These are phyloP conservation scores for Gortyna flavago DNA, from an alignment of 2,888 invertebrate species.

Conservation along the genomic window DNA sequence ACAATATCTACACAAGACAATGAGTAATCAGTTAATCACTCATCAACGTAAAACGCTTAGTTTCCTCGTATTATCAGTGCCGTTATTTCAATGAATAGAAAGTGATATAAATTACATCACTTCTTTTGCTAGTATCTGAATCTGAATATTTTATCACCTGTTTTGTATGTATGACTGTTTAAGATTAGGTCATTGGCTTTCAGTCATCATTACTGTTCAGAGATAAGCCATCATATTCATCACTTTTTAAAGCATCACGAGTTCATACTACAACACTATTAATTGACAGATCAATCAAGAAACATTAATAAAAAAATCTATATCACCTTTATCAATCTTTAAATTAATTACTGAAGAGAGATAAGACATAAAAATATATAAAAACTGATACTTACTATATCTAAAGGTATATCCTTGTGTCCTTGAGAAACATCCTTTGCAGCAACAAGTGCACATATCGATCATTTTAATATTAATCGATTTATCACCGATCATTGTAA, in stretches of 20 bases:
- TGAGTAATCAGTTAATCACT: constrained; percentile 58
- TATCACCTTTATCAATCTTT: constrained; percentile 32
- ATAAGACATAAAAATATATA: constrained; percentile 29
- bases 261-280: neutral
- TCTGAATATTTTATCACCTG: constrained; percentile 47
- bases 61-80: constrained; percentile 63
- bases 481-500: constrained; percentile 82
- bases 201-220: constrained; percentile 48
- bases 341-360: constrained; percentile 25
- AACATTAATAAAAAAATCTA: neutral
- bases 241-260: constrained; percentile 32
- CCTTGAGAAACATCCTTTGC: constrained; percentile 78
- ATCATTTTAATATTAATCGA: constrained; percentile 76
- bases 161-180: constrained; percentile 23
- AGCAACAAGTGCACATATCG: constrained; percentile 76
- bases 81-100: constrained; percentile 59
- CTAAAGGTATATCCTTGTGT: constrained; percentile 72
- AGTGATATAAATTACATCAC: constrained; percentile 50
- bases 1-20: constrained; percentile 30
- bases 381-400: constrained; percentile 75
- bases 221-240: constrained; percentile 47
- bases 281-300: neutral
- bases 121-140: constrained; percentile 35
- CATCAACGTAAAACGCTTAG: constrained; percentile 26
- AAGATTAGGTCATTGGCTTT: constrained; percentile 46